Base-by-base conservation (phyloP, 2,113 vertebrate genomes). In the Sciurus niger region DNA sequence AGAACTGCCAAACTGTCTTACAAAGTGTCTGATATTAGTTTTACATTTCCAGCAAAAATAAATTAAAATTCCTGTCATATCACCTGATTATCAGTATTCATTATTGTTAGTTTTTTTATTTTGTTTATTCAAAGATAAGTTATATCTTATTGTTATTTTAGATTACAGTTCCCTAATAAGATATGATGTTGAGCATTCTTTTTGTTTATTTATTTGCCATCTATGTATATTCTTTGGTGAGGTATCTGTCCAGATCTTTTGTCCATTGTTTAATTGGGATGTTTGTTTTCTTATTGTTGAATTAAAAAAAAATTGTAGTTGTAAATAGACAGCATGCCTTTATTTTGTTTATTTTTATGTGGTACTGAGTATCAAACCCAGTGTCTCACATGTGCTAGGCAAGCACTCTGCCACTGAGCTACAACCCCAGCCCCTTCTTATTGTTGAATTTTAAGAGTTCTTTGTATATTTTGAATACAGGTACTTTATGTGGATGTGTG, bases 151-250 rank as follows among this genome's bases (percentile, higher is more conserved):
- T 89, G 32, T n/a, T 63, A 37, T 86, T 89, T 84, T 84, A 89
- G n/a, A 86, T 90, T 86, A 24, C 58, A 85, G 4, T 90, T 89
- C 58, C 11, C 84, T 60, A 82, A 82, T 91, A 13, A 85, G 43
- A 34, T 85, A n/a, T 43, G 43, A 55, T 18, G 65, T 46, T 16
- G 0, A 43, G 9, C 32, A 88, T 94, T 58, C 63, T 84, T 94
- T 83, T 85, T 34, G 22, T 95, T 32, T 70, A 32, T 32, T 85
- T 87, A 48, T 77, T 74, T 77, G 17, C 77, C 12, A 60, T 76
- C 74, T 68, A 24, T 72, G 24, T 94, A 68, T 78, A 18, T 74
- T 91, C 76, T 93, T 88, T 84, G 63, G 17, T 30, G 32, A 73
- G 5, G 17, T 48, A 6, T 87, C 58, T 90, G 68, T 55, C 90